Conservation (phyloP, 2,113 vertebrate species). For the Pipa parva region DNA sequence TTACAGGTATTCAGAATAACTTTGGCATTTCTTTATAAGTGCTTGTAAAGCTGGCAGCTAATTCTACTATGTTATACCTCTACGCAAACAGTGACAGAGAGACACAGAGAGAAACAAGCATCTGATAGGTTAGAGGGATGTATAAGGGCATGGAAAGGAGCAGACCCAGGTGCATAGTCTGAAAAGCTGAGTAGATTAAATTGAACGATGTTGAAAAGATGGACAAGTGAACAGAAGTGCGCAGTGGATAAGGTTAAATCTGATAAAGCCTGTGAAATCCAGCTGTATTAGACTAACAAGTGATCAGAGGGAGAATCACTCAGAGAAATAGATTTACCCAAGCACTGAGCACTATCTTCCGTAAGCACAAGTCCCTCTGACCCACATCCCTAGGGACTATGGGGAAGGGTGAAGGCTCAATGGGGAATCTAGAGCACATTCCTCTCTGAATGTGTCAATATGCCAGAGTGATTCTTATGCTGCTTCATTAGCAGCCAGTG, state of each 20-base stretch:
- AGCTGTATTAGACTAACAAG: not conserved
- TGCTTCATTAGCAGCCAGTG: no score
- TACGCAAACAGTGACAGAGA: no score
- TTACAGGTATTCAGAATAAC: no score
- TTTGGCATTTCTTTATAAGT: not conserved
- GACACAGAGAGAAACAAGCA: no score
- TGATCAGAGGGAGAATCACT: not conserved
- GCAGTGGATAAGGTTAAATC: not conserved
- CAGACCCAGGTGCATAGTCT: no score
- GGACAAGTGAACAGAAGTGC: not conserved
- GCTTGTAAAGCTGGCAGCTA: not conserved
- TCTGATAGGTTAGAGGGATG: no score
- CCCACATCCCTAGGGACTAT: not conserved
- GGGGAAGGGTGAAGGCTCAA: not conserved
- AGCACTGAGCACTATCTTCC: not conserved
- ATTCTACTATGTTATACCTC: no score
- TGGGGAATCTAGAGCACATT: not conserved
- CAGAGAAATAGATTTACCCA: not conserved
- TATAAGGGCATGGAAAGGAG: not conserved
- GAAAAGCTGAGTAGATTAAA: no score
- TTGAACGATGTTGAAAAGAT: no score
- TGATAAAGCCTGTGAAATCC: conserved; percentile 1
- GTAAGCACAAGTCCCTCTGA: not conserved
- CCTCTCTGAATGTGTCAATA: no score
- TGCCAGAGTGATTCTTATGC: no score